phyloP scores from a whole-genome alignment of 2,888 invertebrate genomes.

The Thysanoteuthis rhombus region DNA sequence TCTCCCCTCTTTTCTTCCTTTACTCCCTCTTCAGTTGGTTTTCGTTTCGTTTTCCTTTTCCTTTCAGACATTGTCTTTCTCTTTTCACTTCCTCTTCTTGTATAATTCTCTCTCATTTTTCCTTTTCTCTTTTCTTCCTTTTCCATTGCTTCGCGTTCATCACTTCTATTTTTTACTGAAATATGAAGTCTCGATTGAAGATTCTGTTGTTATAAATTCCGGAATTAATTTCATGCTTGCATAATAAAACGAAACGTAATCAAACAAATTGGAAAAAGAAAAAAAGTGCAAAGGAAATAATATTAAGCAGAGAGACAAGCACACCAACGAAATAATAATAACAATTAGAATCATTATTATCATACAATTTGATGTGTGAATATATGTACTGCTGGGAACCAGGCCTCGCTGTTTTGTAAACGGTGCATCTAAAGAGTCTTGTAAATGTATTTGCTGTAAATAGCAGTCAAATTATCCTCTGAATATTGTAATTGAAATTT shows the following conservation, averaged over 20 bases:
- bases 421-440: neutral
- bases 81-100: neutral
- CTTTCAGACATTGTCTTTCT: neutral
- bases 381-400: neutral
- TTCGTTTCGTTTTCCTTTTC: neutral
- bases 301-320: neutral
- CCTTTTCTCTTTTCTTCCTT: neutral
- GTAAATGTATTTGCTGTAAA: neutral
- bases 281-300: neutral
- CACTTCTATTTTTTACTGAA: neutral
- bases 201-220: conserved; percentile 12
- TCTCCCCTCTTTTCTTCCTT: neutral
- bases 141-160: neutral
- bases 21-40: neutral
- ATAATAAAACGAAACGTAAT: neutral
- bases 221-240: neutral
- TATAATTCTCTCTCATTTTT: neutral
- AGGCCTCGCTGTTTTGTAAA: no score
- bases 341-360: neutral
- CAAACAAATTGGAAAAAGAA: neutral
- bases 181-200: neutral
- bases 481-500: neutral
- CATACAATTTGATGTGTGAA: neutral
- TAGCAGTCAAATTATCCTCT: neutral
- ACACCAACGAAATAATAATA: neutral